Conservation (phyloP, 2,113 vertebrate genomes). For the Zosterops hypoxanthus region DNA sequence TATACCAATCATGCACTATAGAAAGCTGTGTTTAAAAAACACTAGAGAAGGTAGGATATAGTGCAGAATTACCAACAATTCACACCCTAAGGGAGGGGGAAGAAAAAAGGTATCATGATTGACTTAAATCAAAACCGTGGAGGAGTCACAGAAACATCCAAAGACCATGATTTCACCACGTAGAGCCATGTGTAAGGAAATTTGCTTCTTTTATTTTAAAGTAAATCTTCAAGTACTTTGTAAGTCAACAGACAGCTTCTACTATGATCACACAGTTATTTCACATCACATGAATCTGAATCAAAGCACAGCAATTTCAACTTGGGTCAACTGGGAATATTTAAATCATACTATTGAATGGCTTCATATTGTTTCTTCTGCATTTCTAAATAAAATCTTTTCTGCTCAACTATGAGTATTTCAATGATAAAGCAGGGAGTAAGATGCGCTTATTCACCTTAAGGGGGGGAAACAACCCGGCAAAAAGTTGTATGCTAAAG, state of each 20-base stretch:
- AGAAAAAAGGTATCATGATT: neutral
- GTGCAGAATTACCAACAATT: neutral
- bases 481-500: neutral
- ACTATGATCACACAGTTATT: neutral
- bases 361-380: neutral
- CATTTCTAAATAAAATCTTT: neutral
- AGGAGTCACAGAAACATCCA: neutral
- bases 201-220: neutral
- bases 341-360: neutral
- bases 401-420: neutral
- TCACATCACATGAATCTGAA: neutral
- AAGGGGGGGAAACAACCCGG: neutral
- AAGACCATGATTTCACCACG: neutral
- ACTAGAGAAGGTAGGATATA: neutral
- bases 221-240: neutral
- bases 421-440: neutral
- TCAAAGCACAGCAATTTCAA: neutral
- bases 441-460: neutral
- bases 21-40: neutral
- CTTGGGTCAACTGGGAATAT: neutral
- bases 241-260: neutral
- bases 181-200: neutral
- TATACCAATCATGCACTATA: neutral
- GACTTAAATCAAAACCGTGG: neutral
- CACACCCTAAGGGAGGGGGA: fast-evolving